Evolutionary conservation across 2,888 invertebrate genomes (phyloP), one percentile per base, ranked within the genome.

Genomic region (Osedax fenrisi): DNA sequence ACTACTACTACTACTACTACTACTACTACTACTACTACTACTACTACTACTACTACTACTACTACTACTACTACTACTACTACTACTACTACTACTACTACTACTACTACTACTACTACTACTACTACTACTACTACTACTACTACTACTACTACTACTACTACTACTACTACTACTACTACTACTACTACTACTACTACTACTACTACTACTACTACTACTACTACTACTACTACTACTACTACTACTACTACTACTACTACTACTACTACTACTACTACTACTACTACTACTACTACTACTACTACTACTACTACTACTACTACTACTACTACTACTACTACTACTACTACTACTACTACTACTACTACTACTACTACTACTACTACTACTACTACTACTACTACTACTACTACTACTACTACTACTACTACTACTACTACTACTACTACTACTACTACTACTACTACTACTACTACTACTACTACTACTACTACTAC

Each of bases 371-470:
- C 41, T 41, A 41, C 41, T 41, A 41, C 41, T 41, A 41, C 41
- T 41, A 41, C 41, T 41, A 41, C 41, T 41, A 41, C 41, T 41
- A 41, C 41, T 41, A 41, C 41, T 69, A 24, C 69, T 25, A 24
- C 69, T 25, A 24, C 69, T 26, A 24, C 69, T 26, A 56, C 59
- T 59, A 41, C 27, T n/a, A 67, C 27, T 66, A 68, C 66, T 62
- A 71, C 75, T 27, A 71, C 75, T 62, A 71, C 75, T 56, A 71
- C 75, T 66, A 26, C 26, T 26, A 71, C 72, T 64, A 72, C 74
- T 66, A 76, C 72, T 69, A 66, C 74, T 75, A 70, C 70, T 76
- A 27, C 75, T 76, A 67, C 76, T 76, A 62, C 75, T 69, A 24
- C 69, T 25, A 24, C 69, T 25, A 24, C 69, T 26, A 24, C 69